phyloP scores from a whole-genome alignment of 2,797 vertebrate genomes.

The Sebastes miniatus region DNA sequence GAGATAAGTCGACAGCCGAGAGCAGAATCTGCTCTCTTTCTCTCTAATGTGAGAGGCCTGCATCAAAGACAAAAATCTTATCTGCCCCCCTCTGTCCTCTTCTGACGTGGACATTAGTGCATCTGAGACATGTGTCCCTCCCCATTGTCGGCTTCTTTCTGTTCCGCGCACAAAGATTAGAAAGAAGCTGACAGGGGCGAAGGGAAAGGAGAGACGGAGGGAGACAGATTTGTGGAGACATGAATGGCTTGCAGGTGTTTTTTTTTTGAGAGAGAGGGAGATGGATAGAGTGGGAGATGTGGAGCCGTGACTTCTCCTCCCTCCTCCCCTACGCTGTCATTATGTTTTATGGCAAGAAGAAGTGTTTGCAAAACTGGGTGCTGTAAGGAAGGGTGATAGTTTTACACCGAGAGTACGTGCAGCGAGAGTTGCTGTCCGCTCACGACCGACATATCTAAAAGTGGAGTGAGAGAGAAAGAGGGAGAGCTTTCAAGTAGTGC shows the following conservation, averaged over 20 bases:
- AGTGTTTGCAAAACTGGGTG: conserved; percentile 44
- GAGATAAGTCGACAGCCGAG: background rate
- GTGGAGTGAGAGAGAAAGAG: conserved; percentile 2
- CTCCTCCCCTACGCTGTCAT: conserved; percentile 54
- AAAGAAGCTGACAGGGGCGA: conserved; percentile 46
- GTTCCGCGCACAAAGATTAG: conserved; percentile 47
- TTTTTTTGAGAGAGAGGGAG: conserved; percentile 7
- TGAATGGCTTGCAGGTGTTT: conserved; percentile 75
- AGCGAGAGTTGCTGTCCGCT: conserved; percentile 23
- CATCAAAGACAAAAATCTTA: conserved; percentile 54
- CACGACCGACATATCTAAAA: conserved; percentile 21
- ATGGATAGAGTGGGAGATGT: conserved; percentile 46
- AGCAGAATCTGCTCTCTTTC: conserved; percentile 10
- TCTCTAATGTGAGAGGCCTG: conserved; percentile 20
- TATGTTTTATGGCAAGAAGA: conserved; percentile 62
- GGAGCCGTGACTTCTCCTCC: conserved; percentile 10
- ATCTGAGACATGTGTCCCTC: conserved; percentile 39
- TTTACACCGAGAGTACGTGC: conserved; percentile 24
- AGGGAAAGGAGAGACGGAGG: conserved; percentile 11
- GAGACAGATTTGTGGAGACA: conserved; percentile 71
- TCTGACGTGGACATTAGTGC: conserved; percentile 51
- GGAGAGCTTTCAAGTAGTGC: conserved; percentile 6
- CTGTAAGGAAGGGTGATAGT: conserved; percentile 27
- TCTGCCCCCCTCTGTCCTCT: conserved; percentile 32
- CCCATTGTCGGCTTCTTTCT: conserved; percentile 44